Evolutionary conservation across 2,888 invertebrate species (phyloP).

Genomic region (Chloroclysta siterata): DNA sequence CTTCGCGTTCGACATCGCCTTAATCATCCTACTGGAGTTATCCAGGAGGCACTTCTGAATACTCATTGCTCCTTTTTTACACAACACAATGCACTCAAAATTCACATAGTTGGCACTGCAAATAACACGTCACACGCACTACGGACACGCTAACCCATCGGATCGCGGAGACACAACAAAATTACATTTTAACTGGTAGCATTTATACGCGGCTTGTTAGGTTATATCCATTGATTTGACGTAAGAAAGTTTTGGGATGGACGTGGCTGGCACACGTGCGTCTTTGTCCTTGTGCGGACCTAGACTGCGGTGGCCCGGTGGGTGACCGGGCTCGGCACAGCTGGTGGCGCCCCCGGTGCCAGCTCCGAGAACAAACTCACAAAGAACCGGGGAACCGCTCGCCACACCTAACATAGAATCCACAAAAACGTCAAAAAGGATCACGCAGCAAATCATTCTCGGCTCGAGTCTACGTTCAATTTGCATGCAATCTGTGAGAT

Average conservation of each 20-base stretch:
- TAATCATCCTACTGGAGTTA: conserved; percentile 83
- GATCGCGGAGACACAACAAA: conserved; percentile 54
- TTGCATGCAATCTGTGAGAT: conserved; percentile 26
- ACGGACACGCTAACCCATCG: conserved; percentile 58
- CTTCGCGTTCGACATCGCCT: conserved; percentile 81
- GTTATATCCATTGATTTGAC: conserved; percentile 85
- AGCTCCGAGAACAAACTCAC: conserved; percentile 41
- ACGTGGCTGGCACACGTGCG: conserved; percentile 54
- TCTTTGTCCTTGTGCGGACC: conserved; percentile 50
- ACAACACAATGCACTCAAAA: conserved; percentile 59
- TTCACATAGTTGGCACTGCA: conserved; percentile 72
- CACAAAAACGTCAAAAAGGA: conserved; percentile 40
- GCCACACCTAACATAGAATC: conserved; percentile 54
- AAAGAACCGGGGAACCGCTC: conserved; percentile 50
- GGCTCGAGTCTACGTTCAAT: conserved; percentile 43
- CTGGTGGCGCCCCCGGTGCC: conserved; percentile 61
- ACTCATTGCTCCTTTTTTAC: conserved; percentile 73
- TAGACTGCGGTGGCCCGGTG: conserved; percentile 58
- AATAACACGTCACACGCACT: conserved; percentile 62
- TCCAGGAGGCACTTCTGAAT: conserved; percentile 83
- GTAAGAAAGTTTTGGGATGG: conserved; percentile 78
- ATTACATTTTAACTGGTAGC: conserved; percentile 68
- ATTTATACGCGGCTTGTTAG: conserved; percentile 68
- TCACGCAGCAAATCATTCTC: conserved; percentile 46
- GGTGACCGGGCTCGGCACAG: conserved; percentile 51